Percentiles rank a stretch among this genome's conserved stretches.
These are phyloP conservation scores for Euborellia annulipes DNA, from an alignment of 1,140 invertebrate genomes.

Conservation along the genomic window DNA sequence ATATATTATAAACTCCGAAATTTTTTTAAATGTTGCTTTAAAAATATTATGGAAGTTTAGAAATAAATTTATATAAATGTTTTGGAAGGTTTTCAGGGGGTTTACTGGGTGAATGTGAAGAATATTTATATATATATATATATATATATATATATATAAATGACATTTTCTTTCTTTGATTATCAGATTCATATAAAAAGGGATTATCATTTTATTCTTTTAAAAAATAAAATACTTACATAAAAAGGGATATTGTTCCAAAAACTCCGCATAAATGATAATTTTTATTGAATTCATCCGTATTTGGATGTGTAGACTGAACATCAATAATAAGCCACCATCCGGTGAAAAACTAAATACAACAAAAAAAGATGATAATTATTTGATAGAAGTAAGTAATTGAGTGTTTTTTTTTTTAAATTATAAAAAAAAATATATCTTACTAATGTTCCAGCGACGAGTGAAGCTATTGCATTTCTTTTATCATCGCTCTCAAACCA, in stretches of 20 bases:
- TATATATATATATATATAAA: too few relatives aligned
- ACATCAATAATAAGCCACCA: constrained; percentile 99
- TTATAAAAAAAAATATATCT: constrained; percentile 17
- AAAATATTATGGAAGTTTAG: too few relatives aligned
- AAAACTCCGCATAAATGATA: constrained; percentile 91
- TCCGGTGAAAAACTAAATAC: constrained; percentile 73
- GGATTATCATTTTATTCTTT: too few relatives aligned
- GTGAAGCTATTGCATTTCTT: constrained; percentile 66
- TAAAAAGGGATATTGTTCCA: constrained; percentile 84
- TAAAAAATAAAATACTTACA: too few relatives aligned
- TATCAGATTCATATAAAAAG: too few relatives aligned
- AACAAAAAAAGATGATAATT: constrained; percentile 25
- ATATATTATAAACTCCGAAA: too few relatives aligned
- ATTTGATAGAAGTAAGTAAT: constrained; percentile 3
- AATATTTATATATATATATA: too few relatives aligned
- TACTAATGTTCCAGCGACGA: constrained; percentile 71
- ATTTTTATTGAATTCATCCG: constrained; percentile 46
- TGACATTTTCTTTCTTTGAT: too few relatives aligned
- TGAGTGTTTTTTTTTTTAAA: constrained; percentile 1
- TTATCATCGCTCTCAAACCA: constrained; percentile 52
- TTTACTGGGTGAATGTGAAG: too few relatives aligned
- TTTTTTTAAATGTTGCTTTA: too few relatives aligned
- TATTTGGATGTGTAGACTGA: constrained; percentile 54
- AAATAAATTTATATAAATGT: too few relatives aligned
- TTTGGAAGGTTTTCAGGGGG: too few relatives aligned